These are phyloP conservation scores for Crotophaga sulcirostris DNA, from an alignment of 2,113 vertebrate genomes.

Conservation along the genomic window DNA sequence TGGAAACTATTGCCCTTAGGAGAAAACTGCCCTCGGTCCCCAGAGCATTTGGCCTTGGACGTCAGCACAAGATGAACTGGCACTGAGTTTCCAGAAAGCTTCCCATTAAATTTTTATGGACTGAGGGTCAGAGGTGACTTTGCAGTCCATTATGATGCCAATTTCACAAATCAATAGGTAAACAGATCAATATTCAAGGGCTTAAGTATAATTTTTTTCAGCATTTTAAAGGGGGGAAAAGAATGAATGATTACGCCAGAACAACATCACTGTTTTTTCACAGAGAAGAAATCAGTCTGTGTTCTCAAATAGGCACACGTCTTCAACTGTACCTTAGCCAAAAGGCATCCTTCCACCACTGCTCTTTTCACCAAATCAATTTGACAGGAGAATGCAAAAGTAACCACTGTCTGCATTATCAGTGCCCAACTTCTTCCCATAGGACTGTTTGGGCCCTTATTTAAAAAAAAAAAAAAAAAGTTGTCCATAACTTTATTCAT, in stretches of 20 bases:
- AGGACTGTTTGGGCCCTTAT: not conserved
- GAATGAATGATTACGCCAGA: not conserved
- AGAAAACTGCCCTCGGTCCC: not conserved
- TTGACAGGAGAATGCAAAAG: not conserved
- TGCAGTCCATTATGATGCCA: not conserved
- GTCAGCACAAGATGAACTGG: not conserved
- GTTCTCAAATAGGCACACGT: not conserved
- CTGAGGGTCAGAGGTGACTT: not conserved
- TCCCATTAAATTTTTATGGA: not conserved
- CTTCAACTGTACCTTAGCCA: not conserved
- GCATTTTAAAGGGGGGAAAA: not conserved
- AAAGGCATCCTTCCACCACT: not conserved
- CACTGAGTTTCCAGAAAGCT: not conserved
- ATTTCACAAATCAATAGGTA: not conserved
- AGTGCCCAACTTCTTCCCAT: not conserved
- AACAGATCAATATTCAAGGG: not conserved
- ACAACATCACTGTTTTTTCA: not conserved
- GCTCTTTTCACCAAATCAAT: not conserved
- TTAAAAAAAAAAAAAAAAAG: fast-evolving
- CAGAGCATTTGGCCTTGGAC: not conserved
- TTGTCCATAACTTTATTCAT: not conserved
- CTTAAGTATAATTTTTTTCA: not conserved
- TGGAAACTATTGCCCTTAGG: not conserved
- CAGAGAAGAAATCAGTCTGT: not conserved
- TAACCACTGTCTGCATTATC: not conserved